phyloP scores from a whole-genome alignment of 2,888 invertebrate genomes.

The Drosophila mimetica region DNA sequence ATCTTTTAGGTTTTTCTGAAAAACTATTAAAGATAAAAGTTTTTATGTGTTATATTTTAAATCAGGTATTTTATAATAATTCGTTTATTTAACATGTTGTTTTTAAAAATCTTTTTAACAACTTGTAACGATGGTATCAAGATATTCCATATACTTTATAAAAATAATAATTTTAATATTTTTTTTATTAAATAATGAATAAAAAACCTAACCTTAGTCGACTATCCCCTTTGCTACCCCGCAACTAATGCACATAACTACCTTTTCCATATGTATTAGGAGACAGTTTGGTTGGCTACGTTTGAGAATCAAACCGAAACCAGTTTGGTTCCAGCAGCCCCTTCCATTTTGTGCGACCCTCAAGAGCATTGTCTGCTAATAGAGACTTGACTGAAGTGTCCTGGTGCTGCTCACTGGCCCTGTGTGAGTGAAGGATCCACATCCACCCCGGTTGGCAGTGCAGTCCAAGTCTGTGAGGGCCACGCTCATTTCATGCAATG shows the following conservation, averaged over 20 bases:
- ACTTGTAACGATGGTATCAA: too few relatives aligned
- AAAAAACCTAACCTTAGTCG: not conserved
- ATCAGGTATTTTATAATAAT: too few relatives aligned
- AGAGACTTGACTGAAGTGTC: slow-evolving; percentile 76
- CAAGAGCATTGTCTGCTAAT: slow-evolving; percentile 74
- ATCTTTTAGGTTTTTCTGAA: not conserved
- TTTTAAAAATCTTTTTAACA: too few relatives aligned
- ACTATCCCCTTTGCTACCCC: slow-evolving; percentile 3
- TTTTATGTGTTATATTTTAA: too few relatives aligned
- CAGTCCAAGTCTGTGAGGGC: slow-evolving; percentile 20
- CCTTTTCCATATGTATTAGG: slow-evolving; percentile 68
- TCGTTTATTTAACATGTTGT: too few relatives aligned
- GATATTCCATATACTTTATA: too few relatives aligned
- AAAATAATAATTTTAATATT: too few relatives aligned
- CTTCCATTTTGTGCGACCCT: slow-evolving; percentile 6
- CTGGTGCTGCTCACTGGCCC: slow-evolving; percentile 8
- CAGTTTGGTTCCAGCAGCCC: slow-evolving; percentile 12
- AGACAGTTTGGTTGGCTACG: slow-evolving; percentile 45
- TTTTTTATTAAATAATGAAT: too few relatives aligned
- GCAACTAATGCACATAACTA: slow-evolving; percentile 41
- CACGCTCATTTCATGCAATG: slow-evolving; percentile 64
- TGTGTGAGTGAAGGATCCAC: slow-evolving; percentile 6
- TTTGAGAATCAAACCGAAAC: slow-evolving; percentile 31
- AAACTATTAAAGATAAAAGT: not conserved
- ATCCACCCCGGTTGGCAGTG: slow-evolving; percentile 8